Conservation (phyloP, 2,888 invertebrate species). For the Encarsia formosa region DNA sequence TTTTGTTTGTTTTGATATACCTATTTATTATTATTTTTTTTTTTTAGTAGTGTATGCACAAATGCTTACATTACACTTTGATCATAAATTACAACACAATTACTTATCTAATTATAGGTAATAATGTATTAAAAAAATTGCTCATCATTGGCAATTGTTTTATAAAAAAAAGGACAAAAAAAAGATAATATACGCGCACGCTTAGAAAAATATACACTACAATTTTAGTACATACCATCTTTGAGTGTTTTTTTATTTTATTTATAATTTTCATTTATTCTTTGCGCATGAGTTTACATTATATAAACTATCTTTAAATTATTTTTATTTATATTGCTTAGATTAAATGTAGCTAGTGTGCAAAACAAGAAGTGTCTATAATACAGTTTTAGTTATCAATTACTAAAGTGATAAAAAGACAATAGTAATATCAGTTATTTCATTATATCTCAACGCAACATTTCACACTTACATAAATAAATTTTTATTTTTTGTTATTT, state of each 20-base stretch:
- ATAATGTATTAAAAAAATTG: conserved; percentile 24
- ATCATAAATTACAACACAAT: conserved; percentile 39
- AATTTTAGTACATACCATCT: conserved; percentile 15
- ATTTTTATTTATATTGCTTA: conserved; percentile 7
- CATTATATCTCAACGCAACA: conserved; percentile 8
- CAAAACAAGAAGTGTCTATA: conserved; percentile 17
- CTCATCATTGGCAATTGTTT: conserved; percentile 28
- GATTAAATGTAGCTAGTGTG: conserved; percentile 14
- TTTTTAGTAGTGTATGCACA: too few relatives aligned
- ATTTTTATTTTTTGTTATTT: conserved; percentile 15
- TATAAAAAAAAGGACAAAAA: conserved; percentile 27
- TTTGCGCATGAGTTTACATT: conserved; percentile 2
- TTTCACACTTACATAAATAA: conserved; percentile 10
- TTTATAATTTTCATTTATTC: conserved; percentile 12
- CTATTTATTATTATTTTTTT: conserved; percentile 36
- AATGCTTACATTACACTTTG: conserved; percentile 34
- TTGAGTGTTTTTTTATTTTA: conserved; percentile 1
- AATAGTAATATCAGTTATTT: conserved; percentile 16
- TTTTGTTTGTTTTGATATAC: conserved; percentile 26
- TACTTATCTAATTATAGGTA: conserved; percentile 31
- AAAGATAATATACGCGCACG: conserved; percentile 33
- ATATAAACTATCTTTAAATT: conserved; percentile 12
- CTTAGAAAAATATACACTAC: conserved; percentile 44
- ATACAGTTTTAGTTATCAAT: conserved; percentile 16
- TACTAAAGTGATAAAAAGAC: conserved; percentile 16